Conservation (phyloP, 2,797 vertebrate species). For the Thaleichthys pacificus region DNA sequence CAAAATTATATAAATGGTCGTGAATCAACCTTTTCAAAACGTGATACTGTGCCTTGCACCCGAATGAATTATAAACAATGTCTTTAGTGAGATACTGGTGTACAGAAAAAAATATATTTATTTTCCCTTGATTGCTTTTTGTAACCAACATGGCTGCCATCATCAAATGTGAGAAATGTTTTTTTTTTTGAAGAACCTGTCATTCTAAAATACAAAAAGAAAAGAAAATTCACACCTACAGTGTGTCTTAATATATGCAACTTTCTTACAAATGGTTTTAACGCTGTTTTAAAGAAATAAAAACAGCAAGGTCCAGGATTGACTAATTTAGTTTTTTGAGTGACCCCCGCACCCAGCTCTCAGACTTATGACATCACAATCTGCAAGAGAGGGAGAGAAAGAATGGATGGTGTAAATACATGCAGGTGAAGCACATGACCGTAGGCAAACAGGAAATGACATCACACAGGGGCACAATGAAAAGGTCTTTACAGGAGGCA, state of each 20-base stretch:
- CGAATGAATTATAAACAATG: conserved; percentile 50
- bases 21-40: conserved; percentile 23
- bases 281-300: conserved; percentile 64
- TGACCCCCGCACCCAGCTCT: conserved; percentile 87
- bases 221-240: conserved; percentile 69
- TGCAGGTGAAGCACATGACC: conserved; percentile 63
- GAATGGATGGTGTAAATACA: conserved; percentile 84
- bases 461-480: conserved; percentile 8
- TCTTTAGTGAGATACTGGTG: conserved; percentile 32
- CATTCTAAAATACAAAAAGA: conserved; percentile 70
- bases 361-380: conserved; percentile 93
- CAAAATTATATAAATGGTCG: conserved; percentile 26
- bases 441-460: conserved; percentile 33
- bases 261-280: conserved; percentile 60
- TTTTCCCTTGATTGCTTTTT: conserved; percentile 57
- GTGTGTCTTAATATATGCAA: conserved; percentile 58
- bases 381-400: conserved; percentile 83
- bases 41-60: conserved; percentile 39
- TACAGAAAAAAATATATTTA: conserved; percentile 59
- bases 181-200: conserved; percentile 41
- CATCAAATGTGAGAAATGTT: conserved; percentile 55
- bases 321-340: conserved; percentile 72
- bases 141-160: conserved; percentile 77
- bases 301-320: conserved; percentile 71
- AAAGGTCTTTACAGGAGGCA: not conserved